Percentiles rank a stretch among this genome's conserved stretches.
These are phyloP conservation scores for Parapsyche elsis DNA, from an alignment of 1,140 invertebrate genomes.

Conservation along the genomic window DNA sequence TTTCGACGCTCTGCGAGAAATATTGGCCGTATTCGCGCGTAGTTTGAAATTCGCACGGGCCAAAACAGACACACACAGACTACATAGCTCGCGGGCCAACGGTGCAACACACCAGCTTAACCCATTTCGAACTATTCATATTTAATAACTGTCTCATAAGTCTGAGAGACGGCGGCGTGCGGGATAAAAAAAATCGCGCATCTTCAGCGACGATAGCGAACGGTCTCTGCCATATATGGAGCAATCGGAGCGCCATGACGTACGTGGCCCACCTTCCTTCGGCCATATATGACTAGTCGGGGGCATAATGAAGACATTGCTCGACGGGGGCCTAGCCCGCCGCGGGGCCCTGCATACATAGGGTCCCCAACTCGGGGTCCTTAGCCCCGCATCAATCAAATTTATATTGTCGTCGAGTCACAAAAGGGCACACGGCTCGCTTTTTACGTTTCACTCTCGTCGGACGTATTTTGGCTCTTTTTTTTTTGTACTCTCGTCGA, in stretches of 20 bases:
- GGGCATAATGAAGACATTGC: conserved; percentile 30
- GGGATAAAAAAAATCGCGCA: background rate
- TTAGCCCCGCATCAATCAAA: background rate
- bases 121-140: conserved; percentile 3
- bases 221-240: conserved; percentile 1
- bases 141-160: conserved; percentile 20
- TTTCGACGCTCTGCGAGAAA: no score
- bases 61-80: no score
- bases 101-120: no score
- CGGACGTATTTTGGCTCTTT: background rate
- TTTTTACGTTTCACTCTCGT: background rate
- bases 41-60: no score
- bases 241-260: background rate
- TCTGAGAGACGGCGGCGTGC: background rate
- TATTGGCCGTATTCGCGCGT: no score
- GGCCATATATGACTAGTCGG: conserved; percentile 4
- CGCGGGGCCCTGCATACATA: background rate
- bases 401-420: background rate
- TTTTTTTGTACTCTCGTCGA: background rate
- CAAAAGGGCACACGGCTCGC: background rate
- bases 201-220: background rate
- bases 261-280: conserved; percentile 28
- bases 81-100: no score
- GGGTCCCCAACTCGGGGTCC: background rate
- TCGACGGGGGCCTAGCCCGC: background rate